Evolutionary conservation across 2,888 invertebrate species (phyloP), one percentile per base, ranked within the genome.

Genomic region (Dynastes hyllus): DNA sequence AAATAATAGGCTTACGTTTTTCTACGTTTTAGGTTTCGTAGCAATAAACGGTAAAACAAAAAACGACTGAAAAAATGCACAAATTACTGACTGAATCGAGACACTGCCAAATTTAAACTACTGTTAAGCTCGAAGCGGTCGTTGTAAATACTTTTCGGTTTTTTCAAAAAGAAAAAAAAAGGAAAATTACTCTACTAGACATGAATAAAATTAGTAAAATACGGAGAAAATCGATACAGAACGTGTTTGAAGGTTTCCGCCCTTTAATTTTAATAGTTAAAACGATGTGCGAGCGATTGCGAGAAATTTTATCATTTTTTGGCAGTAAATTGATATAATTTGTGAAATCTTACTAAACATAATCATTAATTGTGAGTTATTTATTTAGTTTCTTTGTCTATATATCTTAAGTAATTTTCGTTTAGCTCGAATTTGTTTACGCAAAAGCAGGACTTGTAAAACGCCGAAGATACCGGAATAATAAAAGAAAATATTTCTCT

Each of bases 381-480:
- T 75, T 75, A 75, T 75, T 75, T 75, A 61, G 73, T 78, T 71
- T 73, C 78, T 71, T 65, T 16, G 32, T 70, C 50, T 45, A 45
- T 45, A 45, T 78, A 78, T 78, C 65, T 73, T 78, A 78, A 78
- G 78, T 78, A 78, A 76, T 83, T 45, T 83, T 80, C 75, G 58
- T 86, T 86, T 86, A 86, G 85, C 84, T 85, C 84, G 85, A 86
- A 86, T 87, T 86, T 83, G 82, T 81, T 84, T 84, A 81, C 79
- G 83, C 84, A 83, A 82, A 86, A 84, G 84, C 84, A 83, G 85
- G 84, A 84, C 84, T 84, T 85, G 83, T 81, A 81, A 81, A 84
- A 82, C 80, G 65, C 63, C 75, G 55, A 80, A 40, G 50, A 61
- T 75, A 45, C 61, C 16, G 22, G 27, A 37, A 69, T n/a, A 75